phyloP scores from a whole-genome alignment of 2,888 invertebrate species.

The Capitulum mitella region DNA sequence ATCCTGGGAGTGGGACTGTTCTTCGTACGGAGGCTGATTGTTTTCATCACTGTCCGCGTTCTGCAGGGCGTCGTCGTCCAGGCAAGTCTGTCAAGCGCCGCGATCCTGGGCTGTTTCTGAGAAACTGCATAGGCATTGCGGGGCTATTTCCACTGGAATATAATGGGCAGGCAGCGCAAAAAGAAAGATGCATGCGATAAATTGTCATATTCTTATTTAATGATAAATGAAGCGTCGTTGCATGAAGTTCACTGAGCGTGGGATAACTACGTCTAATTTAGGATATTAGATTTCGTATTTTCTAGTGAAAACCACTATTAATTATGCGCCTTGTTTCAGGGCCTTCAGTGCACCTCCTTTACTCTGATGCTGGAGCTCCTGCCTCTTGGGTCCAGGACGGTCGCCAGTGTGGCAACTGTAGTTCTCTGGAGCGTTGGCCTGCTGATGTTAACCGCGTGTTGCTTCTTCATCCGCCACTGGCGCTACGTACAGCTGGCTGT shows the following conservation, averaged over 20 bases:
- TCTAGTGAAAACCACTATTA: too few relatives aligned
- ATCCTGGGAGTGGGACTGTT: not conserved
- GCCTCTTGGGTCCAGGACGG: not conserved
- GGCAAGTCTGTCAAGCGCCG: too few relatives aligned
- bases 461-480: not conserved
- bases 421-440: not conserved
- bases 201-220: too few relatives aligned
- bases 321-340: not conserved
- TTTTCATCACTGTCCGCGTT: not conserved
- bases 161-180: too few relatives aligned
- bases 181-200: too few relatives aligned
- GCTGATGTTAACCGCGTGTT: not conserved
- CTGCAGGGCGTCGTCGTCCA: not conserved
- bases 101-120: too few relatives aligned
- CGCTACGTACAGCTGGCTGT: not conserved
- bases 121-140: too few relatives aligned
- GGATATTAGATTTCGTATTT: too few relatives aligned
- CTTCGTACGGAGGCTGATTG: not conserved
- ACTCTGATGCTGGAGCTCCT: not conserved
- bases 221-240: too few relatives aligned
- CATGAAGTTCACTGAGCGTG: too few relatives aligned
- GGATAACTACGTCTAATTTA: too few relatives aligned
- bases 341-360: not conserved
- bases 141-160: too few relatives aligned
- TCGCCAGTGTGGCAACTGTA: not conserved